phyloP scores from a whole-genome alignment of 2,888 invertebrate genomes.

The Nomada fabriciana region DNA sequence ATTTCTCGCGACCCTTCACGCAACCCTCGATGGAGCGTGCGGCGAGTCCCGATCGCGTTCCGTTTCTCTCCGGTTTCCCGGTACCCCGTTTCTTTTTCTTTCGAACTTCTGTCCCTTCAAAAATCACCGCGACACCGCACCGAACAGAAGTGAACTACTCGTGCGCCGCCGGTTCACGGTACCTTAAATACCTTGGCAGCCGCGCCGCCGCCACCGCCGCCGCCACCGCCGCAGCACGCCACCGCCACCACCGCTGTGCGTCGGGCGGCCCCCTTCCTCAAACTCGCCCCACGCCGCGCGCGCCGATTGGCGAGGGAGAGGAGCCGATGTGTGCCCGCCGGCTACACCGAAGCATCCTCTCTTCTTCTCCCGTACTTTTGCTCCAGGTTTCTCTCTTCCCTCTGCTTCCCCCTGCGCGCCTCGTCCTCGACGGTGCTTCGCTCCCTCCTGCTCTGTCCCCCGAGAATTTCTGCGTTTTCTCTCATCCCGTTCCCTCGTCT shows the following conservation, averaged over 20 bases:
- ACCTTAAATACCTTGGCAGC: conserved; percentile 86
- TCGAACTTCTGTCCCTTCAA: conserved; percentile 64
- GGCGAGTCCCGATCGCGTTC: conserved; percentile 35
- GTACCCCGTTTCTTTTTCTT: conserved; percentile 41
- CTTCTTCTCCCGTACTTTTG: conserved; percentile 59
- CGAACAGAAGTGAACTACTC: conserved; percentile 86
- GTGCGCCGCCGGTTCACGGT: conserved; percentile 86
- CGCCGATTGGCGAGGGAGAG: conserved; percentile 80
- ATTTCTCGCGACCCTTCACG: conserved; percentile 38
- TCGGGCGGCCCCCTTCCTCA: conserved; percentile 84
- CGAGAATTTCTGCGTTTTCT: conserved; percentile 28
- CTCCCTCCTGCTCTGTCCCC: conserved; percentile 32
- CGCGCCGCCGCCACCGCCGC: conserved; percentile 84
- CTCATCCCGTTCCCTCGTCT: conserved; percentile 27
- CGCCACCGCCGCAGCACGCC: conserved; percentile 65
- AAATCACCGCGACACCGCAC: conserved; percentile 84
- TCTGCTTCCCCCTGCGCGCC: conserved; percentile 35
- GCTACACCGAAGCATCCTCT: conserved; percentile 73
- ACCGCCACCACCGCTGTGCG: conserved; percentile 67
- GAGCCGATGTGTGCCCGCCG: conserved; percentile 73
- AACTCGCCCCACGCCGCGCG: conserved; percentile 85
- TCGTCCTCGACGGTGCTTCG: conserved; percentile 35
- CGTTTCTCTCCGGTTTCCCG: conserved; percentile 26
- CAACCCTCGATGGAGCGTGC: conserved; percentile 39
- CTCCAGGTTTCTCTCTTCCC: conserved; percentile 35